Conservation (phyloP, 1,140 invertebrate genomes). For the Magallana angulata region DNA sequence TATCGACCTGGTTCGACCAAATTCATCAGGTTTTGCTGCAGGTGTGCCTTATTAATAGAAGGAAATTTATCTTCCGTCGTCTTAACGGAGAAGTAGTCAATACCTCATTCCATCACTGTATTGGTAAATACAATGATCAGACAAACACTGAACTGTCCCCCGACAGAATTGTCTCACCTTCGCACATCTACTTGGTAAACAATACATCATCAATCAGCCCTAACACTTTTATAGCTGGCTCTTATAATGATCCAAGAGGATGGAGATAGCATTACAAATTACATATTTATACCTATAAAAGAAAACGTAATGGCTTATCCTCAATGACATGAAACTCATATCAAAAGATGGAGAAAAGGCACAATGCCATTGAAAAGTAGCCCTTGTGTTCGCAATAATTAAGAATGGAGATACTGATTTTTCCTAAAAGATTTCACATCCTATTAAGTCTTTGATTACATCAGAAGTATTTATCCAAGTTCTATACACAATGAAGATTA, state of each 20-base stretch:
- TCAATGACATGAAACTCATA: conserved; percentile 10
- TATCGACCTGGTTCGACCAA: neutral
- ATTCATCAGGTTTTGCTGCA: conserved; percentile 30
- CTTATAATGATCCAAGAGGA: neutral
- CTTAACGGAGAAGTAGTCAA: neutral
- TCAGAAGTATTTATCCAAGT: conserved; percentile 13
- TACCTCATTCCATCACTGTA: conserved; percentile 23
- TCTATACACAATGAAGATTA: conserved; percentile 28
- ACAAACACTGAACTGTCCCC: conserved; percentile 9
- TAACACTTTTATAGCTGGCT: conserved; percentile 16
- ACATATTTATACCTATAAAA: conserved; percentile 1
- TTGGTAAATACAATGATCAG: neutral
- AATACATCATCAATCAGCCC: neutral
- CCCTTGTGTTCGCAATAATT: neutral
- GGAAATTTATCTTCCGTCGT: conserved; percentile 10
- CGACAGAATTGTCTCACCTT: neutral
- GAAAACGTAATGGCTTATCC: conserved; percentile 10
- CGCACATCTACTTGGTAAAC: conserved; percentile 1
- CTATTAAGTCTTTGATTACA: conserved; percentile 12
- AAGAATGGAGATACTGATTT: neutral
- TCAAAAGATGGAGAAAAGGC: conserved; percentile 20
- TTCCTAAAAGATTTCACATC: conserved; percentile 14
- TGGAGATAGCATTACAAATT: conserved; percentile 23
- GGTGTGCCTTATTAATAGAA: conserved; percentile 34
- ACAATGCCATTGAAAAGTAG: conserved; percentile 2